Base-by-base conservation (phyloP, 2,888 invertebrate genomes). In the Lamellibrachia columna region DNA sequence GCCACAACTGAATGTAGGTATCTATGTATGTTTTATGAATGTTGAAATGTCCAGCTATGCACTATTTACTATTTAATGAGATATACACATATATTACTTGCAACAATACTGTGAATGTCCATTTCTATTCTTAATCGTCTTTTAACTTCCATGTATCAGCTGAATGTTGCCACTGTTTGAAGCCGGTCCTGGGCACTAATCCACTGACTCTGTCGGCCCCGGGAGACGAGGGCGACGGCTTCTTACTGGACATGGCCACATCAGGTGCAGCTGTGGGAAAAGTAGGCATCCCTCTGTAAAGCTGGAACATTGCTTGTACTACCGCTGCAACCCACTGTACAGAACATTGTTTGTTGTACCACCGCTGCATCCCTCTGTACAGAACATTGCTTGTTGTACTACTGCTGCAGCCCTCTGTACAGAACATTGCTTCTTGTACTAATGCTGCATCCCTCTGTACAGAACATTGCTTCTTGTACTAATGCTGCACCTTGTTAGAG, bases 241-340 rank as follows among this genome's bases (percentile, higher is more conserved):
- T 99, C 96, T 97, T 98, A 8, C 97, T 99, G 93, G 99, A 99
- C 96, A 99, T 99, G 99, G 99, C 99, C 0, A 99, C 99, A 0
- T 98, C 99, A 0, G 98, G 98, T 0, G 99, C 98, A 0, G 98
- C 99, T 3, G 97, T 99, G 28, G 99, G 99, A 91, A 99, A 99
- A 97, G 98, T 94, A 91, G 90, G 92, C 58, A 58, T 22, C 15
- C 75, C n/a, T 75, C 75, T 22, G 22, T 22, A 15, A 15, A 15
- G 22, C 3, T 75, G 75, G 75, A 22, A 75, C 4, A 75, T 55
- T 55, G 15, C 75, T 75, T 40, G 40, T 40, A 40, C 40, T 40
- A 40, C 40, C 40, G 40, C 40, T 40, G 40, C 40, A 40, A 1
- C 40, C 40, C 40, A 40, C 40, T 40, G 40, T 40, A 40, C 40